Conservation (phyloP, 2,113 vertebrate genomes). For the Zosterops pallidus region DNA sequence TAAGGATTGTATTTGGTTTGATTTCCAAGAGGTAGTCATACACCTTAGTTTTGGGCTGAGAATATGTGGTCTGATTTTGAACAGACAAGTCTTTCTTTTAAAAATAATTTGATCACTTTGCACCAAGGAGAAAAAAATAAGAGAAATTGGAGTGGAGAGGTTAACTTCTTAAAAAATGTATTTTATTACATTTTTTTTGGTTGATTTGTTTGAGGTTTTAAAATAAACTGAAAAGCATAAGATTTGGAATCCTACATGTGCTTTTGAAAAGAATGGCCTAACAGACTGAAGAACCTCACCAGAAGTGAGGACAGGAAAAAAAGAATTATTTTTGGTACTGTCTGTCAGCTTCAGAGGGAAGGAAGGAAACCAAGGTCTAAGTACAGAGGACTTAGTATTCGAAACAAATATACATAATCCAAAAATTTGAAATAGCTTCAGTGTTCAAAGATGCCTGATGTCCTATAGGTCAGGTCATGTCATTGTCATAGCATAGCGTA, state of each 20-base stretch:
- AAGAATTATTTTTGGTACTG: not conserved
- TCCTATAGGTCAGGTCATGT: not conserved
- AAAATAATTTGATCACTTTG: not conserved
- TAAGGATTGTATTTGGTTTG: not conserved
- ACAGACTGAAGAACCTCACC: not conserved
- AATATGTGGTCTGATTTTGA: not conserved
- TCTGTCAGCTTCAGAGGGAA: not conserved
- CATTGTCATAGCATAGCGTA: not conserved
- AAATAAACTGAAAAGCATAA: not conserved
- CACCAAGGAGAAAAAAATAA: not conserved
- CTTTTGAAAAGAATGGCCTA: not conserved
- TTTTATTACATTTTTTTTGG: not conserved
- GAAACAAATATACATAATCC: not conserved
- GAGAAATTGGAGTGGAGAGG: not conserved
- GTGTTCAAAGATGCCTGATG: not conserved
- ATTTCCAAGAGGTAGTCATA: not conserved
- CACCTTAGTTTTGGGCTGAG: not conserved
- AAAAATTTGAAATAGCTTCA: not conserved
- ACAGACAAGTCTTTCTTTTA: not conserved
- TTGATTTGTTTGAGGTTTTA: not conserved
- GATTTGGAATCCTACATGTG: not conserved
- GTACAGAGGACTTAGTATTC: not conserved
- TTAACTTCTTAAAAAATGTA: not conserved
- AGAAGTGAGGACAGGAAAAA: not conserved
- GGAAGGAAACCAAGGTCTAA: not conserved